These are phyloP conservation scores for Silvanus unidentatus DNA, from an alignment of 2,888 invertebrate genomes.

Conservation along the genomic window DNA sequence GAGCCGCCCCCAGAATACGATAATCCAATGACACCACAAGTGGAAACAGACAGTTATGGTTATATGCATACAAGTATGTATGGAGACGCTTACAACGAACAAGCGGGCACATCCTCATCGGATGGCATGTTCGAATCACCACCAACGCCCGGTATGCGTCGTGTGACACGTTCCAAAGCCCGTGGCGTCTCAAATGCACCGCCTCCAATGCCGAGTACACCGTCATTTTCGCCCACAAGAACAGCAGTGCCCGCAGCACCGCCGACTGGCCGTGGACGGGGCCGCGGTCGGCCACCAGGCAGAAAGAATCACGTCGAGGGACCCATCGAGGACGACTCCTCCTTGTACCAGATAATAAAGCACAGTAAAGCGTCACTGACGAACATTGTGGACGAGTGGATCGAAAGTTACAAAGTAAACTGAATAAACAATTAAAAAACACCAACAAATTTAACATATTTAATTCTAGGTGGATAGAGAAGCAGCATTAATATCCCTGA, in stretches of 20 bases:
- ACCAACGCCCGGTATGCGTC: conserved; percentile 55
- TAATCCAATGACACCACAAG: conserved; percentile 56
- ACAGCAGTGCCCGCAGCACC: conserved; percentile 41
- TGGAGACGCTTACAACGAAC: conserved; percentile 37
- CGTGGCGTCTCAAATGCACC: conserved; percentile 37
- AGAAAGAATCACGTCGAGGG: conserved; percentile 51
- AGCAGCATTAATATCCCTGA: conserved; percentile 83
- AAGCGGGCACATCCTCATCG: conserved; percentile 36
- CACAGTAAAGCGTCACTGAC: conserved; percentile 78
- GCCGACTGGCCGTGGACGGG: conserved; percentile 38
- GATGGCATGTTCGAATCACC: conserved; percentile 49
- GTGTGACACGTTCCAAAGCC: conserved; percentile 61
- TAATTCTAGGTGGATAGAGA: conserved; percentile 63
- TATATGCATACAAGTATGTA: conserved; percentile 41
- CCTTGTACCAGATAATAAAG: conserved; percentile 75
- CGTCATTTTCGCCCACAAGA: conserved; percentile 45
- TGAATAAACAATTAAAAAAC: neutral
- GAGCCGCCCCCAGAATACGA: conserved; percentile 87
- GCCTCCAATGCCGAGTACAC: conserved; percentile 41
- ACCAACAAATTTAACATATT: neutral
- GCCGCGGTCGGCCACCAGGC: conserved; percentile 51
- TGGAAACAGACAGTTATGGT: conserved; percentile 50
- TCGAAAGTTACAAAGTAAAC: conserved; percentile 87
- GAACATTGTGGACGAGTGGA: conserved; percentile 97
- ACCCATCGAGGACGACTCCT: conserved; percentile 67